These are phyloP conservation scores for Xylota sylvarum DNA, from an alignment of 2,888 invertebrate species.

Conservation along the genomic window DNA sequence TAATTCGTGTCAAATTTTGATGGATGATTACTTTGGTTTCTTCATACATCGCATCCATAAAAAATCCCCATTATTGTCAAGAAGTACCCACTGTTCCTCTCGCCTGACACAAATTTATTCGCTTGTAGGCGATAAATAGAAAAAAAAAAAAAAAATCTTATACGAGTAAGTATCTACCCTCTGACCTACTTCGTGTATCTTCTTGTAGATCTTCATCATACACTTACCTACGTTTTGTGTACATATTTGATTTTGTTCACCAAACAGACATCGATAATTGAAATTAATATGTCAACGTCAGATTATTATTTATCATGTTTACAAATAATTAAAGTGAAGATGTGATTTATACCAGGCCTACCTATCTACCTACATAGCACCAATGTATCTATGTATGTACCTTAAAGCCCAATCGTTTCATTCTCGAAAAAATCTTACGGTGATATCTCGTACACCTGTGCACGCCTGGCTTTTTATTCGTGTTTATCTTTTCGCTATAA, in stretches of 20 bases:
- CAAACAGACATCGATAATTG: constrained; percentile 35
- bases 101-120: background rate
- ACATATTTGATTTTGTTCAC: background rate
- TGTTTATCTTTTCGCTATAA: constrained; percentile 20
- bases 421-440: constrained; percentile 39
- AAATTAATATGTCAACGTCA: constrained; percentile 70
- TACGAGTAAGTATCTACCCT: background rate
- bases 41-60: too few species aligned
- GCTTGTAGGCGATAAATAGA: background rate
- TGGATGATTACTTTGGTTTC: too few species aligned
- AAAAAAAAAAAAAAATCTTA: background rate
- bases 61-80: too few species aligned
- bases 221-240: too few species aligned
- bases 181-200: constrained; percentile 6
- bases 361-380: too few species aligned
- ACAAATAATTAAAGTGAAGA: constrained; percentile 49
- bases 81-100: too few species aligned
- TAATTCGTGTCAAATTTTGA: too few species aligned
- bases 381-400: too few species aligned
- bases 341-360: constrained; percentile 35
- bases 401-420: constrained; percentile 38
- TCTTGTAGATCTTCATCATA: constrained; percentile 14
- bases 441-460: constrained; percentile 64
- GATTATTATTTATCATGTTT: constrained; percentile 62
- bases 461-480: constrained; percentile 16